Evolutionary conservation across 2,113 vertebrate genomes (phyloP).

Genomic region (Microcebus ravelobensis): DNA sequence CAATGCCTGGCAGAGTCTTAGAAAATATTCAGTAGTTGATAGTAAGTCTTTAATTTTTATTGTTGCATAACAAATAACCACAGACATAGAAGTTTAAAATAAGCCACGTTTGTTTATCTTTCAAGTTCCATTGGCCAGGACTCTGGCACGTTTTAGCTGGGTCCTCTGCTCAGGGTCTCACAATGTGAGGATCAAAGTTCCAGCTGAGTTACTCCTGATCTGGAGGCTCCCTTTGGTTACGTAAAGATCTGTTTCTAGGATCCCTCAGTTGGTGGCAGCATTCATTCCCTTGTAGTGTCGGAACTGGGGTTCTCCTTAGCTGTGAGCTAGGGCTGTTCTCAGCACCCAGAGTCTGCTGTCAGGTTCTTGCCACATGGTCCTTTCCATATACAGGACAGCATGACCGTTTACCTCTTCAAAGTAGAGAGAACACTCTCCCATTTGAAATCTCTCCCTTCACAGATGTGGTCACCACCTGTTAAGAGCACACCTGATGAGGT

Average conservation of each 20-base stretch:
- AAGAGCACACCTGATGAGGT: not conserved
- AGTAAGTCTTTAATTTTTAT: not conserved
- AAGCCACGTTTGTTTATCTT: not conserved
- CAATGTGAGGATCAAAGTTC: not conserved
- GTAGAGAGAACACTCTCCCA: not conserved
- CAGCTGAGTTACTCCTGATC: too few species aligned
- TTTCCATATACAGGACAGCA: accelerated
- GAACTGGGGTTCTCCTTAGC: not conserved
- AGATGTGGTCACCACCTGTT: not conserved
- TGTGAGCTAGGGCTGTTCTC: too few species aligned
- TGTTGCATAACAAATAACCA: not conserved
- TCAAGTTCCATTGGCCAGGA: not conserved
- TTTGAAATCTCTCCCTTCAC: not conserved
- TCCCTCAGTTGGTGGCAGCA: not conserved
- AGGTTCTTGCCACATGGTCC: not conserved
- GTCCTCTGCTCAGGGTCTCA: not conserved
- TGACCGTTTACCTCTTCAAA: not conserved
- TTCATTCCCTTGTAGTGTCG: not conserved
- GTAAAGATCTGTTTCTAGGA: not conserved
- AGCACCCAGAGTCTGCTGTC: not conserved
- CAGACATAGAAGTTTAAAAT: not conserved
- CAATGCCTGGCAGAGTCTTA: not conserved
- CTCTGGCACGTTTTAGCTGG: too few species aligned
- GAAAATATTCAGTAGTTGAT: not conserved
- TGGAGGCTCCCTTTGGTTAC: not conserved